phyloP scores from a whole-genome alignment of 1,140 invertebrate genomes.

The Euglossa dilemma region DNA sequence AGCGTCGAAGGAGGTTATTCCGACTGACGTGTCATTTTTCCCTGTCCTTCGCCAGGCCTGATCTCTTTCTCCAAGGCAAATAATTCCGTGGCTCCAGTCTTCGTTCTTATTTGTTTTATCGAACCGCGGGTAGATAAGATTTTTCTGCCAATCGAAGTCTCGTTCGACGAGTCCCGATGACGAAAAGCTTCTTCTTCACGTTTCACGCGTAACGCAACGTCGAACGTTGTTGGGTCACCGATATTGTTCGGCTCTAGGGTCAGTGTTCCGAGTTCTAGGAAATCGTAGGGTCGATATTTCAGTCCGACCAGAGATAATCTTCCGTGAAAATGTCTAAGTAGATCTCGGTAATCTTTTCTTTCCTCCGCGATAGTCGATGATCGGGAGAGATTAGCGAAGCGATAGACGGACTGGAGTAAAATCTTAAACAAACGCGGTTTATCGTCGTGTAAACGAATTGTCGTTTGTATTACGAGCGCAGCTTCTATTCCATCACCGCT shows the following conservation, averaged over 20 bases:
- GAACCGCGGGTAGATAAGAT: background rate
- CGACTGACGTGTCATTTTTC: background rate
- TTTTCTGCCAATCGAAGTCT: background rate
- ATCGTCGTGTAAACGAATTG: conserved; percentile 1
- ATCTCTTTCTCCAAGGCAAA: background rate
- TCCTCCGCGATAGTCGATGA: background rate
- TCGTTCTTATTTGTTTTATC: background rate
- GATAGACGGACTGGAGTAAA: background rate
- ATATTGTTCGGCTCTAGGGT: background rate
- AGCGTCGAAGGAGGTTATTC: background rate
- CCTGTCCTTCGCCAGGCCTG: background rate
- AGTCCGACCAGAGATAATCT: background rate
- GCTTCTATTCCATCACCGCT: background rate
- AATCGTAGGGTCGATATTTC: background rate
- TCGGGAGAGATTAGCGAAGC: background rate
- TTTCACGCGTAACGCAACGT: background rate
- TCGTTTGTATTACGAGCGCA: background rate
- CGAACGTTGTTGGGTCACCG: background rate
- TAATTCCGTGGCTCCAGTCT: background rate
- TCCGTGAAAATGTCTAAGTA: background rate
- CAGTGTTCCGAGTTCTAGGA: no score
- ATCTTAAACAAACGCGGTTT: conserved; percentile 17
- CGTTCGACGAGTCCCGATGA: background rate
- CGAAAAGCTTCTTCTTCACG: background rate
- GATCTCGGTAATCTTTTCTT: no score